These are phyloP conservation scores for Drosophila neutralis DNA, from an alignment of 2,888 invertebrate species.

Conservation along the genomic window DNA sequence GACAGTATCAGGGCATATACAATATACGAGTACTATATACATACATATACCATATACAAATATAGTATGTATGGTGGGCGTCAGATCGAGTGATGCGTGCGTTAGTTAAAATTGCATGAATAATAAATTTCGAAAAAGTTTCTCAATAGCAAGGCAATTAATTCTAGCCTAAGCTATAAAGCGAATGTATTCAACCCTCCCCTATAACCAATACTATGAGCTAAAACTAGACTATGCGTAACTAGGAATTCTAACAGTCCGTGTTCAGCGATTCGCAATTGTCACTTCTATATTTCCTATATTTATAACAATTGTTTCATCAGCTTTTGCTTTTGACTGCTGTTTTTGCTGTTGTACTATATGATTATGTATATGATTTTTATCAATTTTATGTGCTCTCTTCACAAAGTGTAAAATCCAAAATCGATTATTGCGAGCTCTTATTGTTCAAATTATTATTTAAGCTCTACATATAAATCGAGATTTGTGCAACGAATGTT, in stretches of 20 bases:
- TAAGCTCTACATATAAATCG: conserved; percentile 36
- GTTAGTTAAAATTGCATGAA: conserved; percentile 38
- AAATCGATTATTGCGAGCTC: conserved; percentile 16
- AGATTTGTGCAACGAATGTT: conserved; percentile 31
- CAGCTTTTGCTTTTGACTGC: conserved; percentile 26
- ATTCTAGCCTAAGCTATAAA: conserved; percentile 15
- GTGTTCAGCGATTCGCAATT: conserved; percentile 32
- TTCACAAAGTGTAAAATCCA: conserved; percentile 22
- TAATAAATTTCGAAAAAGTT: conserved; percentile 16
- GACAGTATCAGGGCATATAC: conserved; percentile 77
- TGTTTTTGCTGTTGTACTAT: conserved; percentile 40
- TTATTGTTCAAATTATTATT: conserved; percentile 29
- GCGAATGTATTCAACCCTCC: neutral
- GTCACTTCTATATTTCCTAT: conserved; percentile 11
- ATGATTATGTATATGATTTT: conserved; percentile 15
- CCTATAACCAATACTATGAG: neutral
- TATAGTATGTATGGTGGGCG: conserved; percentile 37
- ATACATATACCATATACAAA: conserved; percentile 43
- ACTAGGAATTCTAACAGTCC: conserved; percentile 7
- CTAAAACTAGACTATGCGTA: conserved; percentile 1
- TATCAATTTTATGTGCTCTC: conserved; percentile 30
- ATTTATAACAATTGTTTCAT: conserved; percentile 27
- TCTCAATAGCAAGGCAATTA: conserved; percentile 18
- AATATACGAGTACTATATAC: conserved; percentile 52
- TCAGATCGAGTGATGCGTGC: conserved; percentile 26